Base-by-base conservation (phyloP, 2,797 vertebrate genomes). In the Brotula barbata region DNA sequence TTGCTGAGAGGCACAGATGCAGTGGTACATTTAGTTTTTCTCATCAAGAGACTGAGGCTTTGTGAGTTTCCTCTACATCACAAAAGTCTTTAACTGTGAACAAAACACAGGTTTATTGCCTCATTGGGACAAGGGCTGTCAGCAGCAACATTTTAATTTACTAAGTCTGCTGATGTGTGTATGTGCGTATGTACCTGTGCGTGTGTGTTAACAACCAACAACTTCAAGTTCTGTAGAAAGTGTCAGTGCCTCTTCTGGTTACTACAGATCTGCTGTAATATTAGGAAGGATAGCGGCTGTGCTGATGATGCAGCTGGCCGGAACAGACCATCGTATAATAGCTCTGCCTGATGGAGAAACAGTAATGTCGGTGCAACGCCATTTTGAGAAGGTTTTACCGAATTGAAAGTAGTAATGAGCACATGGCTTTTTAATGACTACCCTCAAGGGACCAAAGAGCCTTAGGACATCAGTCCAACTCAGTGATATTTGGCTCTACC, bases 81-180 rank as follows among this genome's bases (percentile, higher is more conserved):
- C 16, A 28, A 50, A 48, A 21, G 48, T 80, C 58, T 85, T 65
- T 71, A 56, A 82, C 75, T 79, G 81, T 83, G 82, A 85, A 81
- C 64, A 66, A 69, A 64, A 83, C 71, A 74, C 80, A 69, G 73
- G 55, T 67, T 72, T 87, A 83, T 79, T 75, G 75, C 87, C 74
- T 87, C 70, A 71, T 75, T 88, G 83, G 86, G 85, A 85, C 85
- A 89, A 90, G 89, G 88, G 87, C 88, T 90, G 86, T 87, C 86
- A 79, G 85, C 87, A 85, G 73, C 62, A 77, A 88, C 77, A 73
- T 69, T 80, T 83, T 68, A 79, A 61, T 83, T 82, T 64, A 69
- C 69, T 76, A 66, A 77, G 77, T 85, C 80, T 85, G 87, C 85
- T 88, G 87, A 87, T 85, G 61, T 81, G 81, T 81, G 63, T 81